Evolutionary conservation across 2,888 invertebrate species (phyloP).

Genomic region (Nomada hirtipes): DNA sequence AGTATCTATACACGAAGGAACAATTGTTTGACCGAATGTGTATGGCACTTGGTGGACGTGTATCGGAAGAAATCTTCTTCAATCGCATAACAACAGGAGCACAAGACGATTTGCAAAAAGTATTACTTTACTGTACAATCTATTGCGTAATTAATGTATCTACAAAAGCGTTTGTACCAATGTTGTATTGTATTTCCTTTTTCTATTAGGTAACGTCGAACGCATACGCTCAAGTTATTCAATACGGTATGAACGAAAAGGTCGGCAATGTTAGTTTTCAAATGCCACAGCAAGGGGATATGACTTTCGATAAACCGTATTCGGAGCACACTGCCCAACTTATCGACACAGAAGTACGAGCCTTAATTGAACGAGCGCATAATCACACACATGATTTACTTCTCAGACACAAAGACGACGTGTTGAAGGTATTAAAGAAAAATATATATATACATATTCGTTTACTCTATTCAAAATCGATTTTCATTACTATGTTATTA

Average conservation of each 20-base stretch:
- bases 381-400: conserved; percentile 92
- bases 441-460: background rate
- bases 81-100: conserved; percentile 98
- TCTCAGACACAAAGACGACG: conserved; percentile 92
- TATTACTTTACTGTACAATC: conserved; percentile 81
- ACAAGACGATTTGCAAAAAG: conserved; percentile 98
- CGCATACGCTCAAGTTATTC: conserved; percentile 99
- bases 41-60: conserved; percentile 99
- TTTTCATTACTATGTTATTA: background rate
- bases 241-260: conserved; percentile 99
- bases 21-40: conserved; percentile 99
- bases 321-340: conserved; percentile 98
- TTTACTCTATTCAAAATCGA: background rate
- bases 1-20: conserved; percentile 98
- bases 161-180: background rate
- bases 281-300: conserved; percentile 96
- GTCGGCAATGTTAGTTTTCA: conserved; percentile 99
- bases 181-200: background rate
- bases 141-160: background rate
- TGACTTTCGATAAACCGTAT: conserved; percentile 97
- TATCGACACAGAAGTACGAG: conserved; percentile 96
- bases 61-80: conserved; percentile 99
- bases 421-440: conserved; percentile 88
- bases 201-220: conserved; percentile 90
- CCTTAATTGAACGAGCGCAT: conserved; percentile 92